phyloP scores from a whole-genome alignment of 30 jellyfish, hydroid and myxozoan species.

The Sanderia malayensis region DNA sequence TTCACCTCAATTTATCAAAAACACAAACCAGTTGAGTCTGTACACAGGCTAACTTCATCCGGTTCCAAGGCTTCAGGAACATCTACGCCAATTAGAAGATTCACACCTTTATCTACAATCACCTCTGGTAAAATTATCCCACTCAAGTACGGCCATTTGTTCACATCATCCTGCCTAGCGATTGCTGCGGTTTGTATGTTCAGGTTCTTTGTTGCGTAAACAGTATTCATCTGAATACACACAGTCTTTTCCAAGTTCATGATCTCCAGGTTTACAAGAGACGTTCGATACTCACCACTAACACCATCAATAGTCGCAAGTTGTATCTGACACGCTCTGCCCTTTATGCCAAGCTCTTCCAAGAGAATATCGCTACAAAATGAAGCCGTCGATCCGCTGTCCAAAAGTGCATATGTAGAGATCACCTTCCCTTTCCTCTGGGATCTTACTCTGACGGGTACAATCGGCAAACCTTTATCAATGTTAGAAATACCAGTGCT shows the following conservation, averaged over 20 bases:
- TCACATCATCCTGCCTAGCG: constrained; percentile 44
- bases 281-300: constrained; percentile 10
- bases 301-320: constrained; percentile 41
- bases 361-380: constrained; percentile 21
- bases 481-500: neutral
- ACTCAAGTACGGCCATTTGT: constrained; percentile 27
- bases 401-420: constrained; percentile 33
- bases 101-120: neutral
- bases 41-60: too few species aligned
- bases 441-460: constrained; percentile 30
- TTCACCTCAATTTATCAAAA: too few species aligned
- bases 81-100: constrained; percentile 9
- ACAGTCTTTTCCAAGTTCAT: constrained; percentile 27
- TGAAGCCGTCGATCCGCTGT: constrained; percentile 42
- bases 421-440: neutral
- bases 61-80: constrained; percentile 20
- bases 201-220: constrained; percentile 31
- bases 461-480: constrained; percentile 40
- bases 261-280: constrained; percentile 25
- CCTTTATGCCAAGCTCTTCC: constrained; percentile 22
- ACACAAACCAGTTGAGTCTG: too few species aligned
- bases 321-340: constrained; percentile 37
- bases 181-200: constrained; percentile 28
- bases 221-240: constrained; percentile 34
- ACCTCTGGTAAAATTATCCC: constrained; percentile 6